These are phyloP conservation scores for Dynastes maya DNA, from an alignment of 2,888 invertebrate species.

Conservation along the genomic window DNA sequence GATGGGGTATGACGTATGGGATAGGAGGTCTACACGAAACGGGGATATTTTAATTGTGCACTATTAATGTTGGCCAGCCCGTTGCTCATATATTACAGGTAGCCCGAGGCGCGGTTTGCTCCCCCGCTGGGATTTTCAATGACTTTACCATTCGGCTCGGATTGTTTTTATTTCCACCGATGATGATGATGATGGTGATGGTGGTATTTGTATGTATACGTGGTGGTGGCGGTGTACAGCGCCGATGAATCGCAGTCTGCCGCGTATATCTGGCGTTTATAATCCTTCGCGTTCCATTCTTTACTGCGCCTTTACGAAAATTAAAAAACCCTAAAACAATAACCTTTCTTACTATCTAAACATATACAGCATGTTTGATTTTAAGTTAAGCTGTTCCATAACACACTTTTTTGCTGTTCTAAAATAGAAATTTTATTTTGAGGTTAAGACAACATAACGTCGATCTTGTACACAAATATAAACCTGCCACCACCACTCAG, in stretches of 20 bases:
- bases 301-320: constrained; percentile 45
- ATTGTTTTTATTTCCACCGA: constrained; percentile 29
- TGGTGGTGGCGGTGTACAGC: neutral
- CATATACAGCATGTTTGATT: neutral
- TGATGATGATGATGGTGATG: constrained; percentile 15
- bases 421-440: too few species aligned
- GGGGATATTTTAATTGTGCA: constrained; percentile 65
- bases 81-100: constrained; percentile 67
- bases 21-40: constrained; percentile 50
- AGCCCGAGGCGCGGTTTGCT: constrained; percentile 66
- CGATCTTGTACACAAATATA: too few species aligned
- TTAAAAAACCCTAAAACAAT: constrained; percentile 48
- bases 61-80: constrained; percentile 65
- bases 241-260: neutral
- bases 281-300: constrained; percentile 43
- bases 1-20: constrained; percentile 48
- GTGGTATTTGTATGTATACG: constrained; percentile 14
- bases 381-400: neutral
- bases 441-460: too few species aligned
- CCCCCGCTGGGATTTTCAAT: constrained; percentile 68
- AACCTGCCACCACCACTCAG: too few species aligned
- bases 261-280: constrained; percentile 18
- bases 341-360: neutral
- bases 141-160: constrained; percentile 62
- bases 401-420: too few species aligned